Base-by-base conservation (phyloP, 30 jellyfish, hydroid and myxozoan species). In the Haliclystus octoradiatus region DNA sequence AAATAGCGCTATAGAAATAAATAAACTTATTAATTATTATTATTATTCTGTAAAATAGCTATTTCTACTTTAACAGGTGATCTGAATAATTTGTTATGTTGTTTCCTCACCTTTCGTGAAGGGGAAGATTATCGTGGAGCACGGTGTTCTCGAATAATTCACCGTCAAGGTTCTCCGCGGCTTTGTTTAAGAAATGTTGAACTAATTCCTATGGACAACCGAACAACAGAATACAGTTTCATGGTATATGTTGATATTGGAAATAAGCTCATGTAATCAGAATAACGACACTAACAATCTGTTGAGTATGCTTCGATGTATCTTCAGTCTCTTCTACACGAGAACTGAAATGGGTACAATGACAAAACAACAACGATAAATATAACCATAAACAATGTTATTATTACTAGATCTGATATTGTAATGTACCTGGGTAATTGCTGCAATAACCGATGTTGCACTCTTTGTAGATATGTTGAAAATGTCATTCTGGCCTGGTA, bases 401-500 rank as follows among this genome's bases (percentile, higher is more conserved):
- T n/a, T n/a, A n/a, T n/a, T n/a, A n/a, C n/a, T n/a, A n/a, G n/a
- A n/a, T n/a, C n/a, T n/a, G n/a, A n/a, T n/a, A n/a, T n/a, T n/a
- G 57, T 40, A 19, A 40, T 40, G 57, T 40, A 40, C 19, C 2
- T 71, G 88, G 91, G 62, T 12, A 82, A 71, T 50, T 83, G 88
- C 50, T 75, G 82, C 24, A 83, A 46, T 12, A 83, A 68, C 14
- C 95, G 69, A 33, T 79, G 30, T 61, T 83, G 95, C 15, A 83
- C 95, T 63, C 95, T 49, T 50, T 83, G 85, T 7, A 83, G 76
- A 49, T 83, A 83, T 27, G 71, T 50, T 26, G 95, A 82, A 65
- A 83, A 83, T n/a, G 95, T 87, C 50, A 71, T 79, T 35, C 95
- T 70, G 0, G 95, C 95, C 70, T 83, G 95, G 28, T 60, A 51